phyloP scores from a whole-genome alignment of 35 echinoderm and acorn worm species.

The Stichopus chloronotus region DNA sequence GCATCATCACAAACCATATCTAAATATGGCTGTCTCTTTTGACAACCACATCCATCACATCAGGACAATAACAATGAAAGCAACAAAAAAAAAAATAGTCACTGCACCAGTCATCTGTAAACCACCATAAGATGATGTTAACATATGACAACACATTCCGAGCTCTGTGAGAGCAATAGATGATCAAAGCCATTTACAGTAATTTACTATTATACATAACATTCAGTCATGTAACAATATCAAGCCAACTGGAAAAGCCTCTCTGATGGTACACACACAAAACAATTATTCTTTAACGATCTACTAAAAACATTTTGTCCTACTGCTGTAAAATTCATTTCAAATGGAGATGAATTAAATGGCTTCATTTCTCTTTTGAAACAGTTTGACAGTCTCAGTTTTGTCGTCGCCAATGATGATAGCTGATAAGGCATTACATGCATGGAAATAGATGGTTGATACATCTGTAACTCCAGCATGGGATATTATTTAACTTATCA shows the following conservation, averaged over 20 bases:
- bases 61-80: not conserved
- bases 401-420: not conserved
- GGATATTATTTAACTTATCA: conserved; percentile 34
- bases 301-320: not conserved
- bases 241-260: conserved; percentile 6
- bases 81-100: not conserved
- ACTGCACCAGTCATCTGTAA: not conserved
- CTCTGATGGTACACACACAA: not conserved
- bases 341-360: not conserved
- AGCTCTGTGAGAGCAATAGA: not conserved
- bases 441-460: conserved; percentile 2
- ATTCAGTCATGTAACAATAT: not conserved
- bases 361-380: not conserved
- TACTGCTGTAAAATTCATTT: conserved; percentile 11
- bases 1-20: conserved; percentile 27
- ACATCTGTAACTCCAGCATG: conserved; percentile 14
- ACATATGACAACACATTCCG: not conserved
- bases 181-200: not conserved
- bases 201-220: not conserved
- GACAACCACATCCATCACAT: conserved; percentile 19
- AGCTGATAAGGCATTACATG: not conserved
- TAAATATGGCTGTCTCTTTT: not conserved
- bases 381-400: not conserved
- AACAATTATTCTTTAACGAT: conserved; percentile 9
- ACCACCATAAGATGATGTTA: not conserved